Percentiles rank a stretch among this genome's conserved stretches.
phyloP scores from a whole-genome alignment of 2,113 vertebrate genomes.

The Sapayoa aenigma region DNA sequence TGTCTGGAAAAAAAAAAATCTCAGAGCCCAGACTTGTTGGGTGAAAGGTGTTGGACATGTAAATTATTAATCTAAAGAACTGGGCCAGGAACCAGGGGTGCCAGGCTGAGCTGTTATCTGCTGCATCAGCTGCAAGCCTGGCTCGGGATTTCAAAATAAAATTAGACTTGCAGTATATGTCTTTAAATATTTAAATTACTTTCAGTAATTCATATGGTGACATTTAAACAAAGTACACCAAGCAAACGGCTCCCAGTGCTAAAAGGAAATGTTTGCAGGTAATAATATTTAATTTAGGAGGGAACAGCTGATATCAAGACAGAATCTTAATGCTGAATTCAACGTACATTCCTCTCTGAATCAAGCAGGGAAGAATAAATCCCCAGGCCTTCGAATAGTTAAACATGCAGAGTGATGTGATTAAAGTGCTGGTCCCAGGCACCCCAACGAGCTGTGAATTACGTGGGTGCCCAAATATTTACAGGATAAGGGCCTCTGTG shows the following conservation, averaged over 20 bases:
- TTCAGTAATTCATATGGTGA: constrained; percentile 60
- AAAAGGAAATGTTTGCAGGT: constrained; percentile 59
- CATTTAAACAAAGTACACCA: constrained; percentile 55
- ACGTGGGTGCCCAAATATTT: fast-evolving
- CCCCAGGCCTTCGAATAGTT: background rate
- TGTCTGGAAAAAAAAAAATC: background rate
- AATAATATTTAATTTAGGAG: constrained; percentile 49
- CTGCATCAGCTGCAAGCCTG: constrained; percentile 13
- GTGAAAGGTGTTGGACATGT: constrained; percentile 29
- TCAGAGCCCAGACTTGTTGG: background rate
- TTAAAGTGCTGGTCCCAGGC: background rate
- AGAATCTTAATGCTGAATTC: constrained; percentile 23
- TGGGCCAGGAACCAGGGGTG: constrained; percentile 1
- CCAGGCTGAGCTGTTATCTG: constrained; percentile 14
- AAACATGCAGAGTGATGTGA: background rate
- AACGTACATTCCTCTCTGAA: constrained; percentile 8
- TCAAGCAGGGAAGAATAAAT: background rate
- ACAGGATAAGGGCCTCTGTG: background rate
- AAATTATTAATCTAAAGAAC: background rate
- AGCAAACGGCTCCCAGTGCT: constrained; percentile 37
- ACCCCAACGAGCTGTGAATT: background rate
- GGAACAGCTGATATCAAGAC: constrained; percentile 28
- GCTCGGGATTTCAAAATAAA: constrained; percentile 28
- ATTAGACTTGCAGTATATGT: constrained; percentile 28
- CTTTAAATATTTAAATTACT: constrained; percentile 66